Evolutionary conservation across 2,888 invertebrate genomes (phyloP), one percentile per base, ranked within the genome.

Genomic region (Callosobruchus maculatus): DNA sequence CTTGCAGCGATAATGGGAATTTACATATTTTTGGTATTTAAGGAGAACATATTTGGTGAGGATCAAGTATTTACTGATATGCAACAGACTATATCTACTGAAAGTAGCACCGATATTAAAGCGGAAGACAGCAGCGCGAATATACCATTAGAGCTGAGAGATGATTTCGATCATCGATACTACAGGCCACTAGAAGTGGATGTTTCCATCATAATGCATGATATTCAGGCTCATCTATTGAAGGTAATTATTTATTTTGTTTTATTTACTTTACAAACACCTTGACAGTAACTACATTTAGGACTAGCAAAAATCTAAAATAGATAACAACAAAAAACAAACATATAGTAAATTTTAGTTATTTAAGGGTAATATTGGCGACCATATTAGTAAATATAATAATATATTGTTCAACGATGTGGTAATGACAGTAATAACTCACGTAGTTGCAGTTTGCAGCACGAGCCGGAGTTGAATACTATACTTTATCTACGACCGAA

Each of bases 1-100:
- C 20, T 73, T 5, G 22, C 31, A 71, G 31, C 5, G 20, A 67
- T 71, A 13, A 20, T 21, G 70, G 30, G 67, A 22, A 73, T 13
- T 49, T 70, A n/a, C 1, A 49, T 49, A 18, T 7, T 18, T 49
- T 49, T n/a, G n/a, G 13, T 13, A 68, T 82, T 88, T 68, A 84
- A 93, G 90, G 98, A 99, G 88, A 99, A 99, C 84, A 96, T 99
- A 79, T 97, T 99, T 85, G 99, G 99, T 0, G 97, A 97, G 87
- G 96, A 97, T 88, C 98, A 99, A 87, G 91, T 90, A 22, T 97
- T 97, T 83, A 95, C 95, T 0, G 97, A 98, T 82, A 97, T 97
- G 94, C 95, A 95, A 81, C 88, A 91, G 0, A 89, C 88, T 75
- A 85, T 84, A 22, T 83, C 84, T 82, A 88, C 67, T 80, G 85